Evolutionary conservation across 2,888 invertebrate species (phyloP), one percentile per base, ranked within the genome.

Genomic region (Lithophane ornitopus): DNA sequence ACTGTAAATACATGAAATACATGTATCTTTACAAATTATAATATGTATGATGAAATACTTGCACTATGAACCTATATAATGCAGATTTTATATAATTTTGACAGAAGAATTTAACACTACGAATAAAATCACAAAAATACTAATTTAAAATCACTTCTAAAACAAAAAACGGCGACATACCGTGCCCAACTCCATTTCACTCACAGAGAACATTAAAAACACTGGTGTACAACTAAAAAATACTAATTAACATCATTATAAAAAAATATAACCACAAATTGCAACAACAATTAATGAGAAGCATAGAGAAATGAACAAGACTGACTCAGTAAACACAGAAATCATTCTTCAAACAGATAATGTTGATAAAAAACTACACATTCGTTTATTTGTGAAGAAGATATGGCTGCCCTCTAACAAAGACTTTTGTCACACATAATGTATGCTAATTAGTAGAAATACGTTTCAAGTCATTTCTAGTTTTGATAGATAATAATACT

Each of bases 321-420:
- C 66, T 28, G 58, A 14, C 56, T 61, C 70, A 59, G 73, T 75
- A 84, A 84, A 83, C 56, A 82, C 74, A 72, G 81, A 73, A 83
- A 89, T 88, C 88, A 80, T 79, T 86, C 80, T 85, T 66, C 82
- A 88, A 87, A 89, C 74, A 88, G 81, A 84, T 87, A 81, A 78
- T 71, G 22, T 34, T 61, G 81, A 85, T 86, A 78, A 86, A 82
- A 75, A 71, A 78, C 56, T n/a, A 76, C 56, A 19, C 58, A 62
- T 58, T 41, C 14, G 73, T 71, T 56, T 80, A 76, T 80, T 85
- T 85, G 68, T 70, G 3, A 28, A 78, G 3, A 28, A 78, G 39
- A 68, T 41, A 34, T 56, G 54, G 14, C 62, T 56, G 39, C 69
- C 74, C 72, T 81, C 77, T 70, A n/a, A 70, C 67, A 65, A 75